Conservation (phyloP, 2,113 vertebrate species). For the Vireo altiloquus region DNA sequence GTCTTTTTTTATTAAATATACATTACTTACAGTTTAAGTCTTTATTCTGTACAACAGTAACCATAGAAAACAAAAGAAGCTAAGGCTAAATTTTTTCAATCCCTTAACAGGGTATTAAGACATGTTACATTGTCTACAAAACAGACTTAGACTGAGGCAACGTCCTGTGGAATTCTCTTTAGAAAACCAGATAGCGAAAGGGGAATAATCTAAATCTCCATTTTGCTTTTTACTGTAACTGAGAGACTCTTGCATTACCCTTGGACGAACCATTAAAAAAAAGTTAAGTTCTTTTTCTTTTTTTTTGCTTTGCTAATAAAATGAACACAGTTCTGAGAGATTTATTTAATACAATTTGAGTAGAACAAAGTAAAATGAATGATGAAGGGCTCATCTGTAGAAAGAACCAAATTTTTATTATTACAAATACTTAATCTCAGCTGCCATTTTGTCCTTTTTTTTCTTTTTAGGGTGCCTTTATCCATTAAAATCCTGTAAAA, state of each 20-base stretch:
- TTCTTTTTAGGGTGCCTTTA: background rate
- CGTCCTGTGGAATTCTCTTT: constrained; percentile 61
- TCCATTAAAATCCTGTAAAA: background rate
- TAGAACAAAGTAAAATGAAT: constrained; percentile 11
- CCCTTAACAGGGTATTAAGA: constrained; percentile 70
- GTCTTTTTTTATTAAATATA: constrained; percentile 91
- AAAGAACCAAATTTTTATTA: background rate
- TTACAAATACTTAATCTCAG: background rate
- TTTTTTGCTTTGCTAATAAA: background rate
- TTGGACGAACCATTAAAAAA: background rate
- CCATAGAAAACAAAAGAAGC: constrained; percentile 85
- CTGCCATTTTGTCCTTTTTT: background rate
- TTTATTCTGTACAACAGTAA: constrained; percentile 85
- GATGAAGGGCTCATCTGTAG: background rate
- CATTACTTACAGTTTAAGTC: constrained; percentile 86
- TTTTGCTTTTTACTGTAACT: constrained; percentile 61
- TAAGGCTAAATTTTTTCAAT: constrained; percentile 71
- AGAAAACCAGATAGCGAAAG: constrained; percentile 64
- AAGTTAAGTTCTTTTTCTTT: background rate
- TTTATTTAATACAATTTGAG: background rate
- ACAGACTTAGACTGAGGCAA: constrained; percentile 72
- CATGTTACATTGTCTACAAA: constrained; percentile 74
- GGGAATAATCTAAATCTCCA: constrained; percentile 45
- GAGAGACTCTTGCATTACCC: constrained; percentile 42
- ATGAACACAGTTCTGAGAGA: background rate